Conservation (phyloP, 2,113 vertebrate genomes). For the Pogona vitticeps region DNA sequence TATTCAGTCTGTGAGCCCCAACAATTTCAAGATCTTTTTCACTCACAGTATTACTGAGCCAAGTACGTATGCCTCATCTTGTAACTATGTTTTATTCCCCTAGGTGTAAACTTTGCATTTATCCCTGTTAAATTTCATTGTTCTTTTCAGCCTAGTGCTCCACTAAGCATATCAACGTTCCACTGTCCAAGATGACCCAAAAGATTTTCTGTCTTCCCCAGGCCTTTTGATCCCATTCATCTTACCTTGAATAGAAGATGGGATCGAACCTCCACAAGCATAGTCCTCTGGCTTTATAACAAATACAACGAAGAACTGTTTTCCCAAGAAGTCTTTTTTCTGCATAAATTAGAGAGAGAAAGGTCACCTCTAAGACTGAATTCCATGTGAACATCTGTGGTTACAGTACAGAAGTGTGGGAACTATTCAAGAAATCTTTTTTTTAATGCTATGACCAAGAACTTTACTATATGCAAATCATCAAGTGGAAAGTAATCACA, state of each 20-base stretch:
- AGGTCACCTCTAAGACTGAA: not conserved
- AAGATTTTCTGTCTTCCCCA: not conserved
- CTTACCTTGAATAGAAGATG: slow-evolving; percentile 76
- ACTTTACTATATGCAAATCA: no score
- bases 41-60: no score
- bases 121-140: no score
- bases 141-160: not conserved
- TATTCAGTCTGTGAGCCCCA: no score
- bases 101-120: no score
- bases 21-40: no score
- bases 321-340: slow-evolving; percentile 80
- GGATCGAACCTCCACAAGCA: slow-evolving; percentile 79
- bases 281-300: slow-evolving; percentile 86
- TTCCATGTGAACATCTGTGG: not conserved
- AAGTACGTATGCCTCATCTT: no score
- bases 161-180: not conserved
- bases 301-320: slow-evolving; percentile 81
- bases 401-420: no score
- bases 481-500: no score
- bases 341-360: slow-evolving; percentile 52
- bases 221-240: not conserved
- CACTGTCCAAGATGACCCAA: not conserved
- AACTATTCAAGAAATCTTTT: no score
- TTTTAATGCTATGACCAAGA: no score
- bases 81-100: no score